These are phyloP conservation scores for Macrosoma leucophasiata DNA, from an alignment of 2,888 invertebrate genomes.

Conservation along the genomic window DNA sequence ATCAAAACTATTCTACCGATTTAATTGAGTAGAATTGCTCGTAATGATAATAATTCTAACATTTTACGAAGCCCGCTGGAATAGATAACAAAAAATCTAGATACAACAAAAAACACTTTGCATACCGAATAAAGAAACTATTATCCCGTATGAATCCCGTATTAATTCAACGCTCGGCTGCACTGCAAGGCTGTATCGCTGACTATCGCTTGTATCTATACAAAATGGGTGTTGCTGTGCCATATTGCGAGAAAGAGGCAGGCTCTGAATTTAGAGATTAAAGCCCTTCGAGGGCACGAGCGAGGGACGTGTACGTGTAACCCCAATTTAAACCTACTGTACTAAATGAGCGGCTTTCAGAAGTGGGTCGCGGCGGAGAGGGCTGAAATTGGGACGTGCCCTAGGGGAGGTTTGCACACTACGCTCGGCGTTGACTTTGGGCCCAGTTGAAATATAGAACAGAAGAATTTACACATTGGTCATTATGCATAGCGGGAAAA, in stretches of 20 bases:
- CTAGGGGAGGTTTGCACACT: conserved; percentile 39
- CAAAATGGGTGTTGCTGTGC: too few relatives aligned
- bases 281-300: conserved; percentile 34
- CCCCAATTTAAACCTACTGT: conserved; percentile 64
- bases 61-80: too few relatives aligned
- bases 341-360: conserved; percentile 60
- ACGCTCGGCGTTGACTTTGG: conserved; percentile 24
- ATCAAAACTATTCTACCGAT: too few relatives aligned
- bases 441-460: conserved; percentile 15
- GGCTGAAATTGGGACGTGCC: conserved; percentile 67
- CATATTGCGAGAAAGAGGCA: conserved; percentile 3
- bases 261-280: conserved; percentile 7
- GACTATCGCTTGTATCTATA: too few relatives aligned
- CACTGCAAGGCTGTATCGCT: too few relatives aligned
- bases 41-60: too few relatives aligned
- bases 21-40: too few relatives aligned
- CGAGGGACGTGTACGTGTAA: conserved; percentile 60
- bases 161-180: too few relatives aligned
- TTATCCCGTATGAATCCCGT: too few relatives aligned
- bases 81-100: too few relatives aligned
- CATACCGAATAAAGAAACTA: too few relatives aligned
- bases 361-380: conserved; percentile 67
- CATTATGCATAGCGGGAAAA: conserved; percentile 5
- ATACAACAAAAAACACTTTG: too few relatives aligned
- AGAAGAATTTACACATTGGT: conserved; percentile 10